A percentile compares a stretch with the other conserved stretches of the same genome.
Conservation (phyloP, 2,888 invertebrate species). For the Agrochola circellaris region DNA sequence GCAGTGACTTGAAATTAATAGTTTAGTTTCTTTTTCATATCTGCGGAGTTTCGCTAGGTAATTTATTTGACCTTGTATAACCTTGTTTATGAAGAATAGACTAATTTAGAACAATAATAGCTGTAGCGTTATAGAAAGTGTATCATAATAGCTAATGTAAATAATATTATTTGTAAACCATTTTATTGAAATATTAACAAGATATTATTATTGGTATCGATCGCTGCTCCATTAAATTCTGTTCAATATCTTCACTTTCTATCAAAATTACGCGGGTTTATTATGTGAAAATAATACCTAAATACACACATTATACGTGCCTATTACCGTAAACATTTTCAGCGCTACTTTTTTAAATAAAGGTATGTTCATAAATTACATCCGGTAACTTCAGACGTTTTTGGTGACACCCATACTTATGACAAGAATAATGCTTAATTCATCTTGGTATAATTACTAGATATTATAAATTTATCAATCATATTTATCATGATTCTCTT, state of each 20-base stretch:
- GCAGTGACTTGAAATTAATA: no score
- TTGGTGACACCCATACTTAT: neutral
- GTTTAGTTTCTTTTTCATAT: neutral
- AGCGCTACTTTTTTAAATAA: neutral
- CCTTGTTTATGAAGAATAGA: conserved; percentile 64
- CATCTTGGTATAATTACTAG: neutral
- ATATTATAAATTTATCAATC: neutral
- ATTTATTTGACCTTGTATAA: neutral
- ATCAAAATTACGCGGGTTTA: neutral
- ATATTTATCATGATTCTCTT: neutral
- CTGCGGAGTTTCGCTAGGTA: neutral
- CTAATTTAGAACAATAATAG: conserved; percentile 81
- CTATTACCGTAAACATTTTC: neutral
- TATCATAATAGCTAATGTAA: conserved; percentile 47
- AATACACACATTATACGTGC: neutral
- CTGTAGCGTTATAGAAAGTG: conserved; percentile 57
- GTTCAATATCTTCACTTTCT: neutral
- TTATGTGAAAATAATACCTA: neutral
- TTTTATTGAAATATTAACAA: conserved; percentile 22
- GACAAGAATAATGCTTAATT: neutral
- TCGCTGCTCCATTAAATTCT: neutral
- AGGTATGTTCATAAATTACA: neutral
- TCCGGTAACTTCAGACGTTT: neutral
- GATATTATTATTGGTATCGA: neutral
- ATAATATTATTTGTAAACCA: conserved; percentile 50